Evolutionary conservation across 2,888 invertebrate species (phyloP).

Genomic region (Tridacna gigas): DNA sequence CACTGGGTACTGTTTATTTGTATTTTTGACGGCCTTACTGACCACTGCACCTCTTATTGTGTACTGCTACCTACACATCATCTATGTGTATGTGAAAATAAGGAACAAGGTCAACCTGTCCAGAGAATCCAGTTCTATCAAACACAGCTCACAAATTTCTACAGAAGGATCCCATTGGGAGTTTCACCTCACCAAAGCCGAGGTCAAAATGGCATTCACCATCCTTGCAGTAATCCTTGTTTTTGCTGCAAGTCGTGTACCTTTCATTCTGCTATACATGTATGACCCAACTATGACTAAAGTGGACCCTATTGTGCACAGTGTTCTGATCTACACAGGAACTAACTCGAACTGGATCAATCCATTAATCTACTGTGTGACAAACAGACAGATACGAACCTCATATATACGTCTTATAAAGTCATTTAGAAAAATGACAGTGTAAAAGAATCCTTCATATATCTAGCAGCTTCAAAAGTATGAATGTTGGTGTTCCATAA

Average conservation of each 20-base stretch:
- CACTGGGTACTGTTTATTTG: slow-evolving; percentile 58
- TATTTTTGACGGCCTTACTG: slow-evolving; percentile 51
- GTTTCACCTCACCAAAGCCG: slow-evolving; percentile 22
- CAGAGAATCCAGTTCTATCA: neutral
- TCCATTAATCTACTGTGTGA: slow-evolving; percentile 62
- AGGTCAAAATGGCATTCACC: slow-evolving; percentile 60
- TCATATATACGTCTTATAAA: slow-evolving; percentile 18
- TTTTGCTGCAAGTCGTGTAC: slow-evolving; percentile 58
- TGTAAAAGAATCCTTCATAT: too few relatives aligned
- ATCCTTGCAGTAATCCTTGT: slow-evolving; percentile 61
- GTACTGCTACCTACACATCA: slow-evolving; percentile 61
- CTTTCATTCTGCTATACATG: slow-evolving; percentile 60
- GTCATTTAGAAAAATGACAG: neutral
- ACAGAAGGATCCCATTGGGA: neutral
- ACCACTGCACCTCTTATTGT: slow-evolving; percentile 58
- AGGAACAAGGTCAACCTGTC: neutral
- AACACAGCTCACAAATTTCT: slow-evolving; percentile 6
- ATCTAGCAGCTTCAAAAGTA: too few relatives aligned
- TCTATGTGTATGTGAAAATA: slow-evolving; percentile 42
- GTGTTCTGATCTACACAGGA: slow-evolving; percentile 54
- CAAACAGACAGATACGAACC: slow-evolving; percentile 54
- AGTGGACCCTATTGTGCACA: slow-evolving; percentile 55
- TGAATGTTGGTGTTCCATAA: too few relatives aligned
- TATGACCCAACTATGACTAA: slow-evolving; percentile 59
- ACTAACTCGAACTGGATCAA: slow-evolving; percentile 62